phyloP scores from a whole-genome alignment of 53 echinoderm and acorn worm genomes.

The Mesocentrotus franciscanus region DNA sequence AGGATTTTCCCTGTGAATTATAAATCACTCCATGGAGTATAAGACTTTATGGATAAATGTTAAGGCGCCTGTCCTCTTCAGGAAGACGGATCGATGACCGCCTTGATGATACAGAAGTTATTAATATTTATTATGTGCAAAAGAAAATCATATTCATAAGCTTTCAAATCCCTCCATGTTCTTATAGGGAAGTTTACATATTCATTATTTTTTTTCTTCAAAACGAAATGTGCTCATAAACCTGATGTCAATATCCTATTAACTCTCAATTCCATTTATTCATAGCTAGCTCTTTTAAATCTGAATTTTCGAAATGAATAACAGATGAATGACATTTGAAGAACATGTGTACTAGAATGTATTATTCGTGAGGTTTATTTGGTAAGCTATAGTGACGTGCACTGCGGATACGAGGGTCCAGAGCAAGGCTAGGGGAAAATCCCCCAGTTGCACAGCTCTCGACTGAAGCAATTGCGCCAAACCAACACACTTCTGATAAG shows the following conservation, averaged over 20 bases:
- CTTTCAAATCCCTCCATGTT: not conserved
- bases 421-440: not conserved
- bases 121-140: not conserved
- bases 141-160: not conserved
- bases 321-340: not conserved
- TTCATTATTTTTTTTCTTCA: not conserved
- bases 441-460: not conserved
- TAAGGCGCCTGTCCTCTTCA: not conserved
- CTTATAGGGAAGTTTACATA: not conserved
- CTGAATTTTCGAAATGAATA: not conserved
- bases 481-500: not conserved
- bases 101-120: not conserved
- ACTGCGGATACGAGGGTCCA: not conserved
- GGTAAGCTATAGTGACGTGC: constrained; percentile 16
- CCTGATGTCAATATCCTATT: not conserved
- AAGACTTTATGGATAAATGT: too few species aligned
- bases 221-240: not conserved
- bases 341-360: not conserved
- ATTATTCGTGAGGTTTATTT: constrained; percentile 4
- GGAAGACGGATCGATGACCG: not conserved
- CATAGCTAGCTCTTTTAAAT: not conserved
- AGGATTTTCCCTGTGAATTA: too few species aligned
- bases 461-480: not conserved
- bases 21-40: too few species aligned
- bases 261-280: not conserved